These are phyloP conservation scores for Colletes gigas DNA, from an alignment of 1,140 invertebrate genomes.

Conservation along the genomic window DNA sequence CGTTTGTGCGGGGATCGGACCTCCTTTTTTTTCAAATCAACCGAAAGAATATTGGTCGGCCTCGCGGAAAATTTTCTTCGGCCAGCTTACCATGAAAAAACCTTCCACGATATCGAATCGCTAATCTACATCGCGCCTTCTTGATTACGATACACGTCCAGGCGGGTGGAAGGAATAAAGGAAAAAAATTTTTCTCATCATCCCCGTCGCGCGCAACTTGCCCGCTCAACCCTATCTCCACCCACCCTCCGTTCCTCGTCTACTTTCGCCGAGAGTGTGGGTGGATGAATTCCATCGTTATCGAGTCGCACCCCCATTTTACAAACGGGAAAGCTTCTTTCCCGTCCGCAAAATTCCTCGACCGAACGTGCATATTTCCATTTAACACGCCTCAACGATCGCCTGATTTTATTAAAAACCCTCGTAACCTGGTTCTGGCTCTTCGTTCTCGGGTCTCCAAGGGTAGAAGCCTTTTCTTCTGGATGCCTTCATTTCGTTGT, in stretches of 20 bases:
- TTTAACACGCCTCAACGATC: conserved; percentile 66
- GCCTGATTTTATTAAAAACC: conserved; percentile 73
- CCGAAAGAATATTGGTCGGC: conserved; percentile 29
- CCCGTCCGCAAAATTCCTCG: conserved; percentile 70
- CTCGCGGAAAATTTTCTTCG: conserved; percentile 55
- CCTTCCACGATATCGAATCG: conserved; percentile 63
- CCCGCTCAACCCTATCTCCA: neutral
- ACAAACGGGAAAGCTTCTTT: conserved; percentile 62
- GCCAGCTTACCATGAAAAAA: conserved; percentile 33
- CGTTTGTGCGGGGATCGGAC: neutral
- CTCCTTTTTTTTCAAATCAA: conserved; percentile 41
- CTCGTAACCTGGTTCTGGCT: conserved; percentile 61
- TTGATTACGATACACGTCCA: conserved; percentile 66
- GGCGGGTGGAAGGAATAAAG: conserved; percentile 59
- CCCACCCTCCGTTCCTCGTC: neutral
- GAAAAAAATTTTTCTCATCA: conserved; percentile 56
- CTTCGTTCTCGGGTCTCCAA: conserved; percentile 24
- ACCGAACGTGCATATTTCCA: conserved; percentile 70
- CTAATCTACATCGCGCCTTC: conserved; percentile 63
- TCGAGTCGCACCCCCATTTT: conserved; percentile 69
- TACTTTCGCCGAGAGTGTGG: conserved; percentile 40
- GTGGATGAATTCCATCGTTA: conserved; percentile 69
- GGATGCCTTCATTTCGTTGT: conserved; percentile 20
- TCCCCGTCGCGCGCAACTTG: conserved; percentile 20
- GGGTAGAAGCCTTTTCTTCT: conserved; percentile 43